phyloP scores from a whole-genome alignment of 1,140 invertebrate genomes.

The Myzus persicae region DNA sequence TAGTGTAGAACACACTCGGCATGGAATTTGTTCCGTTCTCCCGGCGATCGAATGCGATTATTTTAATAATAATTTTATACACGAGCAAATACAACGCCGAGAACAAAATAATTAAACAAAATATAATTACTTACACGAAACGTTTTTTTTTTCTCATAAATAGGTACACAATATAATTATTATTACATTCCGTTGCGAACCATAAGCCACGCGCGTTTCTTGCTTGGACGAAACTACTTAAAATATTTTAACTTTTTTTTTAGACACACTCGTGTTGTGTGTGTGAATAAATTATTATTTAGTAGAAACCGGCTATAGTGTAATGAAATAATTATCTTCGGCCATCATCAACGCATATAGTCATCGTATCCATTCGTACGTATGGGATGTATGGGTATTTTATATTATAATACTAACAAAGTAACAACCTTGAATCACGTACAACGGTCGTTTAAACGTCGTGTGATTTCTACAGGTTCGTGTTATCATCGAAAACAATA shows the following conservation, averaged over 20 bases:
- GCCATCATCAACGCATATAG: not conserved
- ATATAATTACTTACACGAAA: not conserved
- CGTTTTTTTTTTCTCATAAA: not conserved
- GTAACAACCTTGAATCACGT: not conserved
- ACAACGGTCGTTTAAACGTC: not conserved
- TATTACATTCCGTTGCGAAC: not conserved
- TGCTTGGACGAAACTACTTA: not conserved
- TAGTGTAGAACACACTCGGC: not conserved
- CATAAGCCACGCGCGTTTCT: not conserved
- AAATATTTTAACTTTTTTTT: not conserved
- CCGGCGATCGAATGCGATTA: not conserved
- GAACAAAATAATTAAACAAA: not conserved
- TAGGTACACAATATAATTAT: not conserved
- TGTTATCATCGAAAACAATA: not conserved
- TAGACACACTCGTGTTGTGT: not conserved
- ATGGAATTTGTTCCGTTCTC: not conserved
- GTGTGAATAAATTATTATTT: not conserved
- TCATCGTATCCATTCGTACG: not conserved
- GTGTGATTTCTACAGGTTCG: not conserved
- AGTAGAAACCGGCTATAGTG: not conserved
- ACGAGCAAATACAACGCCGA: not conserved
- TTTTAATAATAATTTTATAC: not conserved
- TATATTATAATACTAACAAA: not conserved
- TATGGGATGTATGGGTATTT: not conserved
- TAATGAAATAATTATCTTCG: conserved; percentile 31